phyloP scores from a whole-genome alignment of 1,140 invertebrate species.

The Antheraea pernyi region DNA sequence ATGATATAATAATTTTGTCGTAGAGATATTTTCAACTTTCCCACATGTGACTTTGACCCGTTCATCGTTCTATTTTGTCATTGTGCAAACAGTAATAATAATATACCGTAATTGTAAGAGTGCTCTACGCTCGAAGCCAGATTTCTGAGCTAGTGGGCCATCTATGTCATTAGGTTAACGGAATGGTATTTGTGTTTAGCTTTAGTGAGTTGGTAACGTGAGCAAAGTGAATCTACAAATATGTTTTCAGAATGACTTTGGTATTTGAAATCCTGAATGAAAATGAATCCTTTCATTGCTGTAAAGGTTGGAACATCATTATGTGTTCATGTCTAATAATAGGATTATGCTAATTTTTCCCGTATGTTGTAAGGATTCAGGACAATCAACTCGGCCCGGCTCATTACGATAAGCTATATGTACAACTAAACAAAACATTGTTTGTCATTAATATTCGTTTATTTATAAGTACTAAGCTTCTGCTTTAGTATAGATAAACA shows the following conservation, averaged over 20 bases:
- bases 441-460: neutral
- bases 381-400: constrained; percentile 39
- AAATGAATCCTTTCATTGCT: neutral
- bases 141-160: constrained; percentile 56
- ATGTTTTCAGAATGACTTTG: neutral
- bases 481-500: neutral
- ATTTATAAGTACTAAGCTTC: neutral
- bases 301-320: neutral
- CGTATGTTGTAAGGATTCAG: constrained; percentile 55
- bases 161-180: constrained; percentile 70
- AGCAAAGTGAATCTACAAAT: too few species aligned
- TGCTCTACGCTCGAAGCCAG: constrained; percentile 35
- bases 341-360: constrained; percentile 57
- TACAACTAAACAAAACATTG: neutral
- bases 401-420: constrained; percentile 7
- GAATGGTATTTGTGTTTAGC: constrained; percentile 35
- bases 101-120: constrained; percentile 64
- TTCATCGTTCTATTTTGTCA: constrained; percentile 46
- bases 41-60: constrained; percentile 56
- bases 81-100: constrained; percentile 45
- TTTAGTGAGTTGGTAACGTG: too few species aligned
- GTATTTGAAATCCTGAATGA: neutral
- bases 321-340: constrained; percentile 37
- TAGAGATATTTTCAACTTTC: constrained; percentile 30
- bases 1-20: constrained; percentile 40